Base-by-base conservation (phyloP, 2,113 vertebrate species). In the Naja naja region DNA sequence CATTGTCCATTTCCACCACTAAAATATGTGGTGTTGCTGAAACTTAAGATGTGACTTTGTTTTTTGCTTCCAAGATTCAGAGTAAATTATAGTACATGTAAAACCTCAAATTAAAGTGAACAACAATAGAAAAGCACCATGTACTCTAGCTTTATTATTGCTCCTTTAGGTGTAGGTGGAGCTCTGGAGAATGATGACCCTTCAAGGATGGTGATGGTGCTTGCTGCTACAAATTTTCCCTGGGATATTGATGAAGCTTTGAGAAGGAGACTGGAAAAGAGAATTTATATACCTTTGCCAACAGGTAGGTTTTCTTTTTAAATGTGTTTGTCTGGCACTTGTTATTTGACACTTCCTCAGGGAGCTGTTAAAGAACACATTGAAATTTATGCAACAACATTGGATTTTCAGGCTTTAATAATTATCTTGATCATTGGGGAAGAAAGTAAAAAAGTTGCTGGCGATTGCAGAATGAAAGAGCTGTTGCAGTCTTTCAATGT, bases 181-280 rank as follows among this genome's bases (percentile, higher is more conserved):
- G 97, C 98, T 69, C 94, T 98, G 92, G 98, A 98, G 96, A 98
- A 97, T 1, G 98, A 98, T 58, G 98, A 98, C 91, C 98, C 98
- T 93, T 98, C 97, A 90, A 98, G 97, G 95, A 98, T 98, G 98
- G 98, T 98, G 86, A 98, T 98, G 98, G 98, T 98, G 25, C 94
- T 98, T 95, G 98, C 98, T 69, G 98, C 98, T 85, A 98, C 98
- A 85, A 98, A 98, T 96, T 98, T 98, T 95, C 98, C 98, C 0
- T 98, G 98, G 98, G 98, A 98, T 95, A 98, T 98, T 0, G 98
- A 98, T 18, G 98, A 98, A 96, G 98, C 98, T 94, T 96, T 98
- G 92, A 93, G 98, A 54, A 97, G 98, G 89, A 97, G 98, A 92
- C 95, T 98, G 90, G 98, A 98, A 90, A 98, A 98, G 94, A 97